Conservation (phyloP, 2,888 invertebrate species). For the Theretra japonica region DNA sequence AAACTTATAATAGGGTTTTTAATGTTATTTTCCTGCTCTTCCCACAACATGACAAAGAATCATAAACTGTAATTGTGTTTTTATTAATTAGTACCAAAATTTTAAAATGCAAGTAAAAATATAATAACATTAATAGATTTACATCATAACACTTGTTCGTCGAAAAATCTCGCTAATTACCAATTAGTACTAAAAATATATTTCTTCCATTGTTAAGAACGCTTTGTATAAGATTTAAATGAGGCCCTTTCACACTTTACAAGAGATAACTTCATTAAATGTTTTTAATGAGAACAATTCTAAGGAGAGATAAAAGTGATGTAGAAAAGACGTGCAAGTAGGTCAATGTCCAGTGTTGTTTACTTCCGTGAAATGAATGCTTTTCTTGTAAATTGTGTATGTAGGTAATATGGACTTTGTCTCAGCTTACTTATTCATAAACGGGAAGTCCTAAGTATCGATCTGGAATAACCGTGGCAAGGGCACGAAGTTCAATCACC, state of each 20-base stretch:
- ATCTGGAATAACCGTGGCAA: too few species aligned
- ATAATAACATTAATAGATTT: too few species aligned
- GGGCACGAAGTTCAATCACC: too few species aligned
- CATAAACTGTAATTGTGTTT: too few species aligned
- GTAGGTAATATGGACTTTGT: not conserved
- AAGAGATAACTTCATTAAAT: not conserved
- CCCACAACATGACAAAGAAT: too few species aligned
- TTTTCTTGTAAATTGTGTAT: not conserved
- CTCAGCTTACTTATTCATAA: not conserved
- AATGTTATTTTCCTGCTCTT: too few species aligned
- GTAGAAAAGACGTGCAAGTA: not conserved
- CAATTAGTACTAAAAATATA: not conserved
- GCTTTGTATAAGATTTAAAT: not conserved
- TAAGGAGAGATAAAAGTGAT: slow-evolving; percentile 1
- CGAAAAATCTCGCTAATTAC: not conserved
- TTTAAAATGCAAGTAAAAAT: too few species aligned
- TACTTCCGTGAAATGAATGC: not conserved
- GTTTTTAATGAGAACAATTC: not conserved
- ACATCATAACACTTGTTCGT: not conserved
- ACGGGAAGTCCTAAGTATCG: not conserved
- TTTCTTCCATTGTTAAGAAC: not conserved
- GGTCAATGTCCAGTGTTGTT: not conserved
- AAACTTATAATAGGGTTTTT: too few species aligned
- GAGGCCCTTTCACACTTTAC: not conserved
- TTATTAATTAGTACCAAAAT: too few species aligned